Conservation (phyloP, 2,888 invertebrate species). For the Unio pictorum region DNA sequence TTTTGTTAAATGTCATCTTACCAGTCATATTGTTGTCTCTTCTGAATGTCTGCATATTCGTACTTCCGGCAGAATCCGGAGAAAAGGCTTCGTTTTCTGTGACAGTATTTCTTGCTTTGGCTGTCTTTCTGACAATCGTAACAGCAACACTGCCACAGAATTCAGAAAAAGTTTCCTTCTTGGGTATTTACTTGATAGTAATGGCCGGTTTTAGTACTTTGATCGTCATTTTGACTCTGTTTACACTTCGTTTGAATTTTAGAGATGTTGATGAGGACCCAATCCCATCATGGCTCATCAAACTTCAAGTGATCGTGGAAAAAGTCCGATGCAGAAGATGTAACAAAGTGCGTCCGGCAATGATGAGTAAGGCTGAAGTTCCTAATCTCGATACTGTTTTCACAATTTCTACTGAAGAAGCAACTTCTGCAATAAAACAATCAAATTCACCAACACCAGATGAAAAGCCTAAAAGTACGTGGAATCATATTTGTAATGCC, state of each 20-base stretch:
- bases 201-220: constrained; percentile 30
- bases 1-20: constrained; percentile 26
- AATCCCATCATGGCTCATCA: constrained; percentile 9
- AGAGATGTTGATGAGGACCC: constrained; percentile 16
- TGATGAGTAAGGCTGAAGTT: too few relatives aligned
- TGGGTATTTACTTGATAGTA: constrained; percentile 25
- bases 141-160: constrained; percentile 18
- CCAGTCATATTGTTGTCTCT: constrained; percentile 28
- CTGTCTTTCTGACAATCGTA: constrained; percentile 25
- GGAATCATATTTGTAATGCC: too few relatives aligned
- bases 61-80: constrained; percentile 25
- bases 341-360: too few relatives aligned
- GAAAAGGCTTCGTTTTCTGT: constrained; percentile 27
- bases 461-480: too few relatives aligned
- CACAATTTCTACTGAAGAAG: too few relatives aligned
- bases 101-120: constrained; percentile 25
- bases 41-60: constrained; percentile 28
- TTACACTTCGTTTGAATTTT: constrained; percentile 19
- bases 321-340: too few relatives aligned
- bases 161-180: constrained; percentile 20
- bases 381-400: too few relatives aligned
- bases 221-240: constrained; percentile 22
- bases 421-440: too few relatives aligned
- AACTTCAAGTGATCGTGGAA: neutral
- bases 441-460: too few relatives aligned